Base-by-base conservation (phyloP, 2,797 vertebrate genomes). In the Hippopotamyrus pictus region DNA sequence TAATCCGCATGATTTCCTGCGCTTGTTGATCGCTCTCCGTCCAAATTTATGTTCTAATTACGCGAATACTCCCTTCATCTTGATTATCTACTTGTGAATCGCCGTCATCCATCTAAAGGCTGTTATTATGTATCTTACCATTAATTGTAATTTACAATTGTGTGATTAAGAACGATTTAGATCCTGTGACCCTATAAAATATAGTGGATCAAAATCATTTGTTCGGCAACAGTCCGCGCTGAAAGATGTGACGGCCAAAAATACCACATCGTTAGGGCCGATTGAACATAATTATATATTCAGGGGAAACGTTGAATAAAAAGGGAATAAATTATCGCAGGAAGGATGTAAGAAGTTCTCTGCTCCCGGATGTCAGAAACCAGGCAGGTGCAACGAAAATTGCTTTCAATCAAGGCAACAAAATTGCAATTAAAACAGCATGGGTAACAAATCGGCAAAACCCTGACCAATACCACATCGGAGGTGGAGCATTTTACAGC, bases 121-220 rank as follows among this genome's bases (percentile, higher is more conserved):
- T 88, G 22, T 69, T 69, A 44, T 88, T 88, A 62, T 65, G 41
- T 46, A 88, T 88, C 29, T 88, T 88, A 65, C 44, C 87, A 88
- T 88, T 88, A 88, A 88, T 88, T 88, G 87, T 88, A 69, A 88
- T 88, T 88, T 88, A 69, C 59, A 88, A 37, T 48, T 25, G 37
- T 65, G 59, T 88, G 29, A 65, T 65, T 88, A 41, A 69, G 87
- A 69, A 48, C 11, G 87, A 88, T 65, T 69, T 69, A 65, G 41
- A 65, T 69, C 37, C 51, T 57, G 14, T 65, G 57, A 88, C 57
- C 59, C n/a, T 62, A 65, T 82, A 65, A 48, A 59, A 33, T 46
- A 46, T 41, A 65, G 59, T 88, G 33, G 57, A 59, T 65, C 54
- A 57, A 88, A 65, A 88, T 46, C n/a, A 88, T 69, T 65, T 88